These are phyloP conservation scores for Drosophila ironensis DNA, from an alignment of 1,140 invertebrate genomes.

Conservation along the genomic window DNA sequence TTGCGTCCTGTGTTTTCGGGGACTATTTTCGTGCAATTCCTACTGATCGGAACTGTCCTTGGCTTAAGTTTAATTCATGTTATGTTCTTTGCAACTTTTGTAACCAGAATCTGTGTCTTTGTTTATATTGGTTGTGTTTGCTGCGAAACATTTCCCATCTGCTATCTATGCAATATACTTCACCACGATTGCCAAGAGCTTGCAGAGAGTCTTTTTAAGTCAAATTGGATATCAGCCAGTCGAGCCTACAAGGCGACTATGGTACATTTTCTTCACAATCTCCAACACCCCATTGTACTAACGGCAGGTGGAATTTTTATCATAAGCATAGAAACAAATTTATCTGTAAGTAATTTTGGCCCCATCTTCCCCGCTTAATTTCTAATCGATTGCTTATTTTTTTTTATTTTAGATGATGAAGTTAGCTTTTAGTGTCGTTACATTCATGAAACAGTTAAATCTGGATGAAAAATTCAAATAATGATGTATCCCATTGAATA, in stretches of 20 bases:
- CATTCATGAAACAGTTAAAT: slow-evolving; percentile 45
- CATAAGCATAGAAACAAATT: slow-evolving; percentile 48
- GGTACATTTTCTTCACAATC: slow-evolving; percentile 45
- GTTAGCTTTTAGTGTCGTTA: slow-evolving; percentile 56
- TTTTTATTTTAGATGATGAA: slow-evolving; percentile 36
- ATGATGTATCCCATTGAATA: no score
- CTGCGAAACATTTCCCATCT: slow-evolving; percentile 52
- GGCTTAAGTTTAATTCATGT: slow-evolving; percentile 31
- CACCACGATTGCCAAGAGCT: slow-evolving; percentile 40
- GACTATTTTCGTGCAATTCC: slow-evolving; percentile 35
- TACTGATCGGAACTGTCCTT: slow-evolving; percentile 31
- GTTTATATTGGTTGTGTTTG: slow-evolving; percentile 28
- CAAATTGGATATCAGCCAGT: slow-evolving; percentile 44
- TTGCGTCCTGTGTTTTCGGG: slow-evolving; percentile 33
- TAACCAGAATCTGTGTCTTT: slow-evolving; percentile 11
- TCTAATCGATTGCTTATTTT: no score
- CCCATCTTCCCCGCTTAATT: no score
- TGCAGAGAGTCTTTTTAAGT: slow-evolving; percentile 45
- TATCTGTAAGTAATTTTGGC: slow-evolving; percentile 26
- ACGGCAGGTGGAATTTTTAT: slow-evolving; percentile 49
- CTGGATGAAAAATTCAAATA: slow-evolving; percentile 52
- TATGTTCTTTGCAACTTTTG: slow-evolving; percentile 36
- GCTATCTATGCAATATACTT: slow-evolving; percentile 53
- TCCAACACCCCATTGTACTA: slow-evolving; percentile 48
- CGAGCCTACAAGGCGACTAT: slow-evolving; percentile 33